Conservation (phyloP, 2,888 invertebrate species). For the Synanthedon tipuliformis region DNA sequence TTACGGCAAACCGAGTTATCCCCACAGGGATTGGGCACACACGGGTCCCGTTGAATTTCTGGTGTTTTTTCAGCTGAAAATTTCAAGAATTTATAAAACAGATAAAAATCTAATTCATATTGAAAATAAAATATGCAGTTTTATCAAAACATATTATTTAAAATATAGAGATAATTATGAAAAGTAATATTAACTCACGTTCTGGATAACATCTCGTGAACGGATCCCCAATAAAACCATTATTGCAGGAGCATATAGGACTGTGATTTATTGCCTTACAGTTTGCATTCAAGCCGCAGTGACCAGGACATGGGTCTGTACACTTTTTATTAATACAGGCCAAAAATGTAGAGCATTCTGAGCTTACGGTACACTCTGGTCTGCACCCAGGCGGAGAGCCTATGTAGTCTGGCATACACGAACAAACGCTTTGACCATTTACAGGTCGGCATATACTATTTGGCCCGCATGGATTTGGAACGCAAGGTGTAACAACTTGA, state of each 20-base stretch:
- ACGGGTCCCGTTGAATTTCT: slow-evolving; percentile 70
- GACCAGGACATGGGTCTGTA: slow-evolving; percentile 79
- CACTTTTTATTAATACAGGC: slow-evolving; percentile 85
- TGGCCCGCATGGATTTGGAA: slow-evolving; percentile 80
- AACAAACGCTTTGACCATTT: slow-evolving; percentile 80
- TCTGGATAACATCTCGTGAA: slow-evolving; percentile 72
- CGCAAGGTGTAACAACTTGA: slow-evolving; percentile 70
- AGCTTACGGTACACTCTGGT: slow-evolving; percentile 82
- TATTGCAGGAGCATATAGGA: slow-evolving; percentile 80
- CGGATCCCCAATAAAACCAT: slow-evolving; percentile 75
- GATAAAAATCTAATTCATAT: too few relatives aligned
- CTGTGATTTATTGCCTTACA: slow-evolving; percentile 84
- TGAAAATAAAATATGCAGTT: background rate
- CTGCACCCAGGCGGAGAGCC: slow-evolving; percentile 82
- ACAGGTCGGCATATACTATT: slow-evolving; percentile 79
- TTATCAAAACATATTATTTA: background rate
- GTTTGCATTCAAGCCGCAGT: slow-evolving; percentile 75
- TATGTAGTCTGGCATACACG: slow-evolving; percentile 77
- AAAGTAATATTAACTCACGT: slow-evolving; percentile 36
- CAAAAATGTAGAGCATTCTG: slow-evolving; percentile 78
- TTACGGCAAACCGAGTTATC: slow-evolving; percentile 73
- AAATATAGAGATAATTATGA: background rate
- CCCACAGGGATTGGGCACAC: slow-evolving; percentile 78
- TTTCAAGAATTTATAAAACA: background rate
- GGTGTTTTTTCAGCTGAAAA: slow-evolving; percentile 11